These are phyloP conservation scores for Scyliorhinus canicula DNA, from an alignment of 2,797 vertebrate genomes.

Conservation along the genomic window DNA sequence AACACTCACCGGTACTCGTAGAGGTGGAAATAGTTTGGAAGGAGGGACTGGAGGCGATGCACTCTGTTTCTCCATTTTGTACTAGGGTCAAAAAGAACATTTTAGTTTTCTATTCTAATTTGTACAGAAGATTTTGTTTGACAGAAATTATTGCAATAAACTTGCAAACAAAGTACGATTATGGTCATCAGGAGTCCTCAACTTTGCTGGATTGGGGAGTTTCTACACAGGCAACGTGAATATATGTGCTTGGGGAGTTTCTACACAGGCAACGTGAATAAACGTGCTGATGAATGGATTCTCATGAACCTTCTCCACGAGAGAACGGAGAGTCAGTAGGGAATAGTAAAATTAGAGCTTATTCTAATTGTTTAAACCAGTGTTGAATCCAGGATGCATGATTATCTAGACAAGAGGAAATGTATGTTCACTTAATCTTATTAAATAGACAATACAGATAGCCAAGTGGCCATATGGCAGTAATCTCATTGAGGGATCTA, in stretches of 20 bases:
- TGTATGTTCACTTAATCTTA: background rate
- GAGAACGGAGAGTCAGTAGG: background rate
- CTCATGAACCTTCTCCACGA: background rate
- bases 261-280: background rate
- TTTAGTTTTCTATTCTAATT: background rate
- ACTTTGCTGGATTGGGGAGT: background rate
- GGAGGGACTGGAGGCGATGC: conserved; percentile 47
- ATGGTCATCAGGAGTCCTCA: too few relatives aligned
- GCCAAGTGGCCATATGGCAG: background rate
- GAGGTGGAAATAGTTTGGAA: conserved; percentile 46
- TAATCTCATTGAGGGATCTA: background rate
- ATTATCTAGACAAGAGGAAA: background rate
- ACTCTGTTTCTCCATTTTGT: conserved; percentile 50
- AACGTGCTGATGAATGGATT: too few relatives aligned
- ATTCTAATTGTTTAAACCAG: background rate
- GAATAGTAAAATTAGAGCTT: background rate
- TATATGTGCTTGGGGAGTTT: background rate
- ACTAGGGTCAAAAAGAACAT: background rate
- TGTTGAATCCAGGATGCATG: background rate
- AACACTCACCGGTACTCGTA: conserved; percentile 37
- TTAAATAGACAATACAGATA: background rate
- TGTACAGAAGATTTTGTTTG: background rate
- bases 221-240: background rate
- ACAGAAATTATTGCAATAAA: background rate
- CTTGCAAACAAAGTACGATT: background rate